Evolutionary conservation across 2,113 vertebrate species (phyloP), one percentile per base, ranked within the genome.

Genomic region (Oreochromis niloticus): DNA sequence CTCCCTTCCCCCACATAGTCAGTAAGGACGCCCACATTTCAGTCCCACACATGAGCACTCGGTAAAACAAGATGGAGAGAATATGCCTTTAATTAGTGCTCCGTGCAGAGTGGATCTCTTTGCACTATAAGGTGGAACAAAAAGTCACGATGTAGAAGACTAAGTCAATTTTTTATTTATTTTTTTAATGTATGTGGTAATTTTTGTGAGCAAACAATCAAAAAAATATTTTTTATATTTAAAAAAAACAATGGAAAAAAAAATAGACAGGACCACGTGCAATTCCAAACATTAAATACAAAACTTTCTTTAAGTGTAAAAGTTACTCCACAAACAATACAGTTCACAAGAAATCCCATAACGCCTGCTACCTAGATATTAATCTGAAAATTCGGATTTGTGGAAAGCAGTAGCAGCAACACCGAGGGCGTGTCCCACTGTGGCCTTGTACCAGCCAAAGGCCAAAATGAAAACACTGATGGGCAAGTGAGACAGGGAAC

Each of bases 1-100:
- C 52, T 75, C 57, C 87, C 88, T 79, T 91, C 88, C 92, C 92
- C 89, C 92, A 68, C 24, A 11, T 46, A 46, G 39, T 83, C 80
- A 17, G 81, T 41, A 43, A 81, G 56, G 57, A 87, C 27, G 12
- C 75, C 56, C 86, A 79, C 57, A 39, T 78, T 71, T 88, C 78
- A 17, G 52, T 80, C 80, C 46, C 84, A 75, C 71, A 87, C 19
- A 34, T 68, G 39, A 89, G 80, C 36, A 36, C 63, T 61, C 36
- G 68, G 22, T 52, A 14, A 82, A 7, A 78, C 82, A 89, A 30
- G 36, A 46, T 81, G 36, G 6, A 68, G 39, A 61, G 30, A 89
- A 87, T 81, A 84, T 57, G 75, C 30, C 50, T 86, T 90, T 89
- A 85, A 93, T 92, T 89, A 85, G 84, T 22, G 36, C 8, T 63